phyloP scores from a whole-genome alignment of 2,113 vertebrate genomes.

The Prunella fulvescens region DNA sequence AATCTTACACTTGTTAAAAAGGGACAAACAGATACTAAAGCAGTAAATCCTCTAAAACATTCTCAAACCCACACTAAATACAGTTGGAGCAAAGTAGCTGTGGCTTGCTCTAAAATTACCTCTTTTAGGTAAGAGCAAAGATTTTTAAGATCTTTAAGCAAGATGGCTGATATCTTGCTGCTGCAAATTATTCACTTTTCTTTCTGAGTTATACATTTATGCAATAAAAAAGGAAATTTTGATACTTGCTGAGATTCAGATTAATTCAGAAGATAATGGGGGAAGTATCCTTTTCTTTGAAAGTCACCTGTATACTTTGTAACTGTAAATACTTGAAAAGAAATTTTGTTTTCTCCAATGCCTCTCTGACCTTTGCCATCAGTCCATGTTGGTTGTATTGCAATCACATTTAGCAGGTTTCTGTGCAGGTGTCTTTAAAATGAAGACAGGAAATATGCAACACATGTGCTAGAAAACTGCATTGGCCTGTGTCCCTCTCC shows the following conservation, averaged over 20 bases:
- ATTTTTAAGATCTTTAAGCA: background rate
- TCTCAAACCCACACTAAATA: background rate
- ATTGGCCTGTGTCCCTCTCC: background rate
- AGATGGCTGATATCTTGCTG: background rate
- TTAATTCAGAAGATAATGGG: background rate
- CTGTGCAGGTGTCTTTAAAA: background rate
- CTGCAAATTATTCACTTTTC: background rate
- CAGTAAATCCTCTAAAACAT: background rate
- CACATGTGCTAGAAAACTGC: background rate
- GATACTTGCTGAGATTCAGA: background rate
- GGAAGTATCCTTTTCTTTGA: background rate
- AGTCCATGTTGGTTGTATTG: background rate
- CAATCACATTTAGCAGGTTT: background rate
- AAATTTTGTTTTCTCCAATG: background rate
- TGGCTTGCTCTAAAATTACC: background rate
- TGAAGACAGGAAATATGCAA: background rate
- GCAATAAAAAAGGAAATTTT: background rate
- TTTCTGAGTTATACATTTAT: background rate
- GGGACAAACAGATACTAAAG: background rate
- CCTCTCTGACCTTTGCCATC: background rate
- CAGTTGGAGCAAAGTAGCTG: background rate
- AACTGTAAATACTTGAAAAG: background rate
- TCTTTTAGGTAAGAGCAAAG: background rate
- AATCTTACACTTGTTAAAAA: background rate
- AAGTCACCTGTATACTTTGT: background rate